Evolutionary conservation across 1,140 invertebrate species (phyloP).

Genomic region (Drosophila rufa): DNA sequence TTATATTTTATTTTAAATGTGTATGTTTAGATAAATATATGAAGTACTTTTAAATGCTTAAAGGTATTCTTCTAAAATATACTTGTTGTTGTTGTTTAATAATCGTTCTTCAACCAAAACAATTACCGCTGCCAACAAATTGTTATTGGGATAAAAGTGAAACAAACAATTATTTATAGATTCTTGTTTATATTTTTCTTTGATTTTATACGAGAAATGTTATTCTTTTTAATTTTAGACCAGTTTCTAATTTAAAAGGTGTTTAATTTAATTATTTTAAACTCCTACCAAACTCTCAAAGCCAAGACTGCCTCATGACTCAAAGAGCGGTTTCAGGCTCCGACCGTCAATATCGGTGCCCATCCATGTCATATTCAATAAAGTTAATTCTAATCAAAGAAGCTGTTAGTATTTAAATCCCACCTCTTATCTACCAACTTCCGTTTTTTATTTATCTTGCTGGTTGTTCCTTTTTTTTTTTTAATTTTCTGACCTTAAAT

Average conservation of each 20-base stretch:
- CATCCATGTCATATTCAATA: neutral
- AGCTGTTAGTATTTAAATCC: neutral
- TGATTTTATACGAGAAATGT: neutral
- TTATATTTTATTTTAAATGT: neutral
- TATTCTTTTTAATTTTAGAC: neutral
- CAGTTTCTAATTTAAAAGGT: too few relatives aligned
- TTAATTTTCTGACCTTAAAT: conserved; percentile 29
- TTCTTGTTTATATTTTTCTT: neutral
- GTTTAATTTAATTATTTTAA: too few relatives aligned
- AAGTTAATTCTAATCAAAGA: neutral
- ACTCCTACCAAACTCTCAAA: too few relatives aligned
- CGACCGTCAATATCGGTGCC: too few relatives aligned
- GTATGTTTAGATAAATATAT: neutral
- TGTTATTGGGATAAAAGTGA: conserved; percentile 20
- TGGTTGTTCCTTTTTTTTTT: neutral
- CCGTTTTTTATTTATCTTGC: conserved; percentile 5
- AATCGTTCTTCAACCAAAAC: conserved; percentile 2
- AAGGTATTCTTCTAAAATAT: neutral
- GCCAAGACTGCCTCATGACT: too few relatives aligned
- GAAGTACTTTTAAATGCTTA: neutral
- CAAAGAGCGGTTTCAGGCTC: too few relatives aligned
- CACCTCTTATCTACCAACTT: conserved; percentile 12
- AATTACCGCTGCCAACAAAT: conserved; percentile 4
- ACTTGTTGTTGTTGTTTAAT: conserved; percentile 1
- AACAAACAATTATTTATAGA: conserved; percentile 24